These are phyloP conservation scores for Auanema freiburgensis DNA, from an alignment of 2,888 invertebrate species.

Conservation along the genomic window DNA sequence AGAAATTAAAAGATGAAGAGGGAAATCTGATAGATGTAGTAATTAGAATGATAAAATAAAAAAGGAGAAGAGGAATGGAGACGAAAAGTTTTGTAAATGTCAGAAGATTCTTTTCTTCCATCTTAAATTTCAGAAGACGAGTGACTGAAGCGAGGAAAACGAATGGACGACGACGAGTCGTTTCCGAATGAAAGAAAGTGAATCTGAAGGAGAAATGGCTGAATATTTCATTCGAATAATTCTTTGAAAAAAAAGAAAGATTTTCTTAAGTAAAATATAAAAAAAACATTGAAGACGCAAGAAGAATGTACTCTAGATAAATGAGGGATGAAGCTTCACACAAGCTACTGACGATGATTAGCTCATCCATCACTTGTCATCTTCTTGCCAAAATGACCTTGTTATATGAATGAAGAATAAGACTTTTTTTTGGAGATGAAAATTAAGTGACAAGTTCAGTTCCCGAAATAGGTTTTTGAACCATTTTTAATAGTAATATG, in stretches of 20 bases:
- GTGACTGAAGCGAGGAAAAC: too few relatives aligned
- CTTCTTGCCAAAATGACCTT: too few relatives aligned
- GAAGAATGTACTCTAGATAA: too few relatives aligned
- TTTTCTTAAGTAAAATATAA: too few relatives aligned
- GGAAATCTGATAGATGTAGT: slow-evolving; percentile 9
- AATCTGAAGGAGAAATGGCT: slow-evolving; percentile 22
- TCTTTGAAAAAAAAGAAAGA: slow-evolving; percentile 14
- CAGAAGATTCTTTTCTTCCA: neutral
- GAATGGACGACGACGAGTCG: too few relatives aligned
- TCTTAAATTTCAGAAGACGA: too few relatives aligned
- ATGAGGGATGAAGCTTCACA: too few relatives aligned
- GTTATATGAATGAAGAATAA: too few relatives aligned
- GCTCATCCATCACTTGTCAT: too few relatives aligned
- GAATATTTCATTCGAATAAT: slow-evolving; percentile 27
- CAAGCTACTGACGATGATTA: too few relatives aligned
- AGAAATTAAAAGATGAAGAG: slow-evolving; percentile 4
- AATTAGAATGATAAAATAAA: slow-evolving; percentile 9
- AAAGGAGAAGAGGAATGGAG: slow-evolving; percentile 5
- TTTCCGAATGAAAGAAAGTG: too few relatives aligned
- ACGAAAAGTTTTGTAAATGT: slow-evolving; percentile 17
- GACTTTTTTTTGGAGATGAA: neutral
- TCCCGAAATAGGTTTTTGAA: neutral
- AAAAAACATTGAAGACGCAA: too few relatives aligned
- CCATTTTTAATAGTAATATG: slow-evolving; percentile 1
- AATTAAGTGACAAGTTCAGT: slow-evolving; percentile 4